Percentiles rank a stretch among this genome's conserved stretches.
phyloP scores from a whole-genome alignment of 1,140 invertebrate species.

The Scylla paramamosain region DNA sequence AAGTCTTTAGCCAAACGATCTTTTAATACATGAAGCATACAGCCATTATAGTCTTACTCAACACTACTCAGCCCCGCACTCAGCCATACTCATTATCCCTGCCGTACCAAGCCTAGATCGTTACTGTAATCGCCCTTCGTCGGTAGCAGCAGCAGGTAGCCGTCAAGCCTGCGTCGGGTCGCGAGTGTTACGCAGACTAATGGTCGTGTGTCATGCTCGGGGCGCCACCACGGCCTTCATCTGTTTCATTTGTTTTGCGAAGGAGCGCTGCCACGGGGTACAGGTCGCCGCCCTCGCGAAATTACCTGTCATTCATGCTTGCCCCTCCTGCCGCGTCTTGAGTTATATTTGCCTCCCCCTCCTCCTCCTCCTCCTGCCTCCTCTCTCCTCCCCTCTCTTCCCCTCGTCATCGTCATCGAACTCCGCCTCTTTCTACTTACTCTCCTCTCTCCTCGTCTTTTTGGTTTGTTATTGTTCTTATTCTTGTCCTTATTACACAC shows the following conservation, averaged over 20 bases:
- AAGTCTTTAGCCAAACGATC: too few species aligned
- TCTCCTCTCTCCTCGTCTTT: not conserved
- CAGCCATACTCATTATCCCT: not conserved
- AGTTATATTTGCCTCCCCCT: not conserved
- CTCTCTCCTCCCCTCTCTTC: not conserved
- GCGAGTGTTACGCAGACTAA: not conserved
- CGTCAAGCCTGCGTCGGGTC: not conserved
- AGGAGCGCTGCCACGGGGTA: not conserved
- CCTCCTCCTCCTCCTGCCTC: not conserved
- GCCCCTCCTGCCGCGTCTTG: not conserved
- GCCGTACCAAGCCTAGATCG: not conserved
- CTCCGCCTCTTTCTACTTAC: not conserved
- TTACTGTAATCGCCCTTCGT: not conserved
- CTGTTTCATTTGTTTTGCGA: not conserved
- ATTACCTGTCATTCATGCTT: slow-evolving; percentile 25
- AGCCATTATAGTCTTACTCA: too few species aligned
- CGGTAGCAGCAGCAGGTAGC: not conserved
- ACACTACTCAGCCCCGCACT: not conserved
- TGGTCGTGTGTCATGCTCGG: not conserved
- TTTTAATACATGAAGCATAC: too few species aligned
- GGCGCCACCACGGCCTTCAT: not conserved
- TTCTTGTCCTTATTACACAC: not conserved
- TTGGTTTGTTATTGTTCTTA: not conserved
- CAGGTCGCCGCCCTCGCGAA: not conserved
- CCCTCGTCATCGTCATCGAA: not conserved